Conservation (phyloP, 2,113 vertebrate genomes). For the Cyanistes caeruleus region DNA sequence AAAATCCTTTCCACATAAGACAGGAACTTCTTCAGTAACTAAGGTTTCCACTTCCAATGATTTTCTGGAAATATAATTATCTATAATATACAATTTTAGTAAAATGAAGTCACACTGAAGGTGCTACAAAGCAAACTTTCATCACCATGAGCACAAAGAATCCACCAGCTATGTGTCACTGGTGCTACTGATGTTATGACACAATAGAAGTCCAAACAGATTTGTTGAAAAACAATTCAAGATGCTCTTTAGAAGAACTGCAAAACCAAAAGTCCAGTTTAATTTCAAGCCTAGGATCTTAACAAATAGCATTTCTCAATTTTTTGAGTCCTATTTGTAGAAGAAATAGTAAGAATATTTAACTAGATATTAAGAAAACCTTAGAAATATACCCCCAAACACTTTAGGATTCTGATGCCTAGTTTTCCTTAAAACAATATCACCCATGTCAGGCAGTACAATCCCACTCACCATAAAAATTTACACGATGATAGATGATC, state of each 20-base stretch:
- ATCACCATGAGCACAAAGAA: background rate
- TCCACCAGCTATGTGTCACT: background rate
- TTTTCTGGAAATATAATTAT: background rate
- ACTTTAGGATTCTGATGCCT: background rate
- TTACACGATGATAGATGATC: background rate
- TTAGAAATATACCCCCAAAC: background rate
- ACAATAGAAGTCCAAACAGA: background rate
- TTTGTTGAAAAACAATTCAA: background rate
- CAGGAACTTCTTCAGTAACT: background rate
- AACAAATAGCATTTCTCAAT: background rate
- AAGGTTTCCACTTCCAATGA: background rate
- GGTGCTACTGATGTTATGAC: background rate
- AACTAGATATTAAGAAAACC: background rate
- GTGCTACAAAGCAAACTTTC: background rate
- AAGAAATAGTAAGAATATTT: background rate
- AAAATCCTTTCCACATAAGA: background rate
- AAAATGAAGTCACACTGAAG: background rate
- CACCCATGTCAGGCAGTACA: background rate
- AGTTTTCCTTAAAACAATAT: background rate
- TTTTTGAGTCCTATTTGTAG: background rate
- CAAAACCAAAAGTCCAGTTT: background rate
- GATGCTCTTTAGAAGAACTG: background rate
- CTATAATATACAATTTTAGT: background rate
- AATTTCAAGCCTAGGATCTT: background rate
- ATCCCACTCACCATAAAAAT: background rate